phyloP scores from a whole-genome alignment of 2,888 invertebrate species.

The Tipula confusa region DNA sequence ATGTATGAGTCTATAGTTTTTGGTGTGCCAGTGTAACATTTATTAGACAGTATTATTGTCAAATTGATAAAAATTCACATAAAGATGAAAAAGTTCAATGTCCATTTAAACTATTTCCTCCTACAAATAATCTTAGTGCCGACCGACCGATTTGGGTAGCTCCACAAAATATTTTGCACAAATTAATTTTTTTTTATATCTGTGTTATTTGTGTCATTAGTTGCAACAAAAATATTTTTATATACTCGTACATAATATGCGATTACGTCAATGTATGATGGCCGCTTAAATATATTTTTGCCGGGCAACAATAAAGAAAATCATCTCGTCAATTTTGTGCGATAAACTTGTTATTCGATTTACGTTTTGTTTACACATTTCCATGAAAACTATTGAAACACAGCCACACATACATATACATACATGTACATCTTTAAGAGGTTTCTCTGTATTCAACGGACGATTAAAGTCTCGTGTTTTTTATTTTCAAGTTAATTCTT shows the following conservation, averaged over 20 bases:
- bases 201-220: not conserved
- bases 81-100: conserved; percentile 25
- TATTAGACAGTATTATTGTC: not conserved
- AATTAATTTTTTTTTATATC: too few relatives aligned
- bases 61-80: not conserved
- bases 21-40: not conserved
- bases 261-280: not conserved
- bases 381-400: not conserved
- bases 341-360: not conserved
- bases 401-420: not conserved
- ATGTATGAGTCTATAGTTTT: not conserved
- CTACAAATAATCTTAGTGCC: not conserved
- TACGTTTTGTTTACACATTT: not conserved
- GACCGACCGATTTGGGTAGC: not conserved
- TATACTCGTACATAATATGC: not conserved
- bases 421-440: not conserved
- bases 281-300: not conserved
- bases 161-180: not conserved
- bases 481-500: not conserved
- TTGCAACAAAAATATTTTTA: not conserved
- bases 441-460: not conserved
- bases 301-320: not conserved
- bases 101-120: not conserved
- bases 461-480: not conserved
- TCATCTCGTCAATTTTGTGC: not conserved